Evolutionary conservation across 2,113 vertebrate genomes (phyloP), one percentile per base, ranked within the genome.

Genomic region (Corythoichthys haematopterus): DNA sequence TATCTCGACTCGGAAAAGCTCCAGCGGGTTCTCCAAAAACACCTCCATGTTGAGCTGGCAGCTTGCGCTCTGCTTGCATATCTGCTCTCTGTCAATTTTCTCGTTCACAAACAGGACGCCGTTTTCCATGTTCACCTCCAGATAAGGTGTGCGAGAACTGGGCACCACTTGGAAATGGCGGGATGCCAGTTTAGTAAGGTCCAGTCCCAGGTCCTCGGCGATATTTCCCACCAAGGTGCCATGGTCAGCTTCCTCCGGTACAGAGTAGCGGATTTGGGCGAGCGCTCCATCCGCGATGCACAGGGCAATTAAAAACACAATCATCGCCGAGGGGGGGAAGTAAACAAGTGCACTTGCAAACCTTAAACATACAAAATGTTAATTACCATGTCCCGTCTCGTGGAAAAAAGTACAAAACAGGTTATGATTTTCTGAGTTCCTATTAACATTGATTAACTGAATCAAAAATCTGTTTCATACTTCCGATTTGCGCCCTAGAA

Each of bases 211-310:
- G 83, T 98, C 97, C 89, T 98, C 96, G 16, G 97, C 97, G 75
- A 99, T 97, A 89, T 99, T 99, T 68, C 97, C 97, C 93, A 99
- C 96, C 85, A 98, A 92, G 61, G 95, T 97, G 87, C 96, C 96
- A 88, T 95, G 95, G 69, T 96, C 95, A 76, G 95, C 93, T 87
- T 99, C 97, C 85, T 99, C 97, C 81, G 95, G 94, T 81, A 98
- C 95, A 38, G 95, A 98, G 88, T 98, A 98, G 83, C 94, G 94
- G 77, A 98, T 96, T 93, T 99, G 97, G 81, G 92, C 89, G 78
- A 90, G 84, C 76, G 87, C 94, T 80, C 93, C 94, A 86, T 95
- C 91, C 89, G 93, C 87, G 81, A 95, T 82, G 88, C 91, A 94
- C 90, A 94, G 88, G 80, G 92, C 86, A 69, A 95, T 76, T 79